phyloP scores from a whole-genome alignment of 2,113 vertebrate genomes.

The Plecotus auritus region DNA sequence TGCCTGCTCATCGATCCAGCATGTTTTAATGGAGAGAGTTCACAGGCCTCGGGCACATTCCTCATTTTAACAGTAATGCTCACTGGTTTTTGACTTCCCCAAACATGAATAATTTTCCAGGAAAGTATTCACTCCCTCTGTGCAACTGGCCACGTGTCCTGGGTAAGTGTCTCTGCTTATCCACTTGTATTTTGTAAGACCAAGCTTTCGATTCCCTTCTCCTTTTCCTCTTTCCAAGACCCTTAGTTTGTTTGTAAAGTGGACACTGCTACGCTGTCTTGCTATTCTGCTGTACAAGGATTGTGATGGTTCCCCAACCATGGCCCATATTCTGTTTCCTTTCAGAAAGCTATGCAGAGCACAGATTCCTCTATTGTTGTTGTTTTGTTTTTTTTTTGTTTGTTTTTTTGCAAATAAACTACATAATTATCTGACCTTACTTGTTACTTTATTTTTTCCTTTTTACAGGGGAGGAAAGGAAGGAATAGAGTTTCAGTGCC shows the following conservation, averaged over 20 bases:
- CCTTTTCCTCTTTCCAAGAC: slow-evolving; percentile 8
- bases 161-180: not conserved
- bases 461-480: not conserved
- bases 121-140: not conserved
- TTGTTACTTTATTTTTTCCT: not conserved
- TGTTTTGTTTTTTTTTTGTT: no score
- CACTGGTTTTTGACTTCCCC: not conserved
- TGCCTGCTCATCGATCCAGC: not conserved
- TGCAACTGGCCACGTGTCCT: not conserved
- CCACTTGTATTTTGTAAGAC: not conserved
- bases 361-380: not conserved
- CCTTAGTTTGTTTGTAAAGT: not conserved
- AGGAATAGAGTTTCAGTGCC: not conserved
- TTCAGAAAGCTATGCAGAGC: not conserved
- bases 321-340: not conserved
- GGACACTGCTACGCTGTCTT: not conserved
- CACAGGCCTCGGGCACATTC: not conserved
- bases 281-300: not conserved
- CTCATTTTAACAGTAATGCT: not conserved
- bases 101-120: not conserved
- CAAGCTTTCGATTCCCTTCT: not conserved
- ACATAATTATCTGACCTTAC: not conserved
- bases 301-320: not conserved
- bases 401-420: not conserved
- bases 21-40: not conserved